Percentiles rank a stretch among this genome's conserved stretches.
Conservation (phyloP, 2,797 vertebrate genomes). For the Enteromius argenteus region DNA sequence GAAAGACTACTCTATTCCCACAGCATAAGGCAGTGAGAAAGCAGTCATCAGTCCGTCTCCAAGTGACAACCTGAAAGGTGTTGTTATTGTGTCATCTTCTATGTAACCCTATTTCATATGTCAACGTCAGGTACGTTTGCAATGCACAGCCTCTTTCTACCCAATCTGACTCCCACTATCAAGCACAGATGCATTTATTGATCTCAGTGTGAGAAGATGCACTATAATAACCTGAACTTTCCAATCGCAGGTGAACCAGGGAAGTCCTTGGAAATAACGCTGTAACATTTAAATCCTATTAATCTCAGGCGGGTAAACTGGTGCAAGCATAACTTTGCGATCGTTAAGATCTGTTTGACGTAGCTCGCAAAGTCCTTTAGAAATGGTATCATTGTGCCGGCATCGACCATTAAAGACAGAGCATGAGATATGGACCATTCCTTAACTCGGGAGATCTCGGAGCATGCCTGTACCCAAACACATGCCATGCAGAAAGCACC, state of each 20-base stretch:
- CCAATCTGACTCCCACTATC: neutral
- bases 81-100: neutral
- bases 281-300: neutral
- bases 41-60: constrained; percentile 22
- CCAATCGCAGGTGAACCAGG: neutral
- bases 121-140: neutral
- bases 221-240: constrained; percentile 35
- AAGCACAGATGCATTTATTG: constrained; percentile 7
- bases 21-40: constrained; percentile 26
- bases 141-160: neutral
- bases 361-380: constrained; percentile 10
- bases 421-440: constrained; percentile 51
- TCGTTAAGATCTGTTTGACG: neutral
- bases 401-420: constrained; percentile 25
- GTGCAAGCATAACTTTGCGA: constrained; percentile 2
- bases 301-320: neutral
- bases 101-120: neutral
- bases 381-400: neutral
- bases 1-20: constrained; percentile 26
- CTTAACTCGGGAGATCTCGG: constrained; percentile 38
- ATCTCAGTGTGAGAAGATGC: constrained; percentile 14
- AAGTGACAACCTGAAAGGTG: constrained; percentile 29
- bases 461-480: constrained; percentile 55
- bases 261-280: neutral
- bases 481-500: constrained; percentile 61